A percentile compares a stretch with the other conserved stretches of the same genome.
Conservation (phyloP, 2,113 vertebrate species). For the Oriolus oriolus region DNA sequence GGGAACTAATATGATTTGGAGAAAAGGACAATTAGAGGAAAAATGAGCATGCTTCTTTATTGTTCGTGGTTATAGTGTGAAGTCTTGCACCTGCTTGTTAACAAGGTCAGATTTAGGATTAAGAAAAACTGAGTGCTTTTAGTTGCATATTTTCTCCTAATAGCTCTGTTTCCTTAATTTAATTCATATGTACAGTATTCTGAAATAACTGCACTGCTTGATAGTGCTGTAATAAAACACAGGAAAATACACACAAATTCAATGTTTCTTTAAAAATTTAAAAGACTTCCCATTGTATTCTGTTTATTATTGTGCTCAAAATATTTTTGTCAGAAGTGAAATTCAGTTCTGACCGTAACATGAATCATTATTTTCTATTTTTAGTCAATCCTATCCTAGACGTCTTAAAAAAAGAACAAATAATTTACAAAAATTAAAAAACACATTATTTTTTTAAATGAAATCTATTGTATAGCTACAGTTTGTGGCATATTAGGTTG, state of each 20-base stretch:
- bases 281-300: constrained; percentile 24
- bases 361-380: neutral
- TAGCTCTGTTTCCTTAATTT: constrained; percentile 58
- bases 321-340: neutral
- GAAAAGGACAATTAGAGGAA: neutral
- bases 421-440: neutral
- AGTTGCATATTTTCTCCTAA: constrained; percentile 38
- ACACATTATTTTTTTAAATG: neutral
- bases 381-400: neutral
- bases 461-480: neutral
- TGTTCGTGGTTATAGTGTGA: constrained; percentile 32
- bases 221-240: constrained; percentile 58
- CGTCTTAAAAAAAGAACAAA: neutral
- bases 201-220: constrained; percentile 50
- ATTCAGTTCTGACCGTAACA: neutral
- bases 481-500: neutral
- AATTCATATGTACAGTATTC: constrained; percentile 60
- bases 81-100: constrained; percentile 59
- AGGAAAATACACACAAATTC: constrained; percentile 42
- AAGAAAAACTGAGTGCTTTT: constrained; percentile 19
- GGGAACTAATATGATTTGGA: neutral
- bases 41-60: neutral
- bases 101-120: constrained; percentile 21
- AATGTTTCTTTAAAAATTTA: constrained; percentile 45
- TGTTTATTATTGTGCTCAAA: constrained; percentile 27